Evolutionary conservation across 2,113 vertebrate genomes (phyloP), one percentile per base, ranked within the genome.

Genomic region (Polypterus bichir): DNA sequence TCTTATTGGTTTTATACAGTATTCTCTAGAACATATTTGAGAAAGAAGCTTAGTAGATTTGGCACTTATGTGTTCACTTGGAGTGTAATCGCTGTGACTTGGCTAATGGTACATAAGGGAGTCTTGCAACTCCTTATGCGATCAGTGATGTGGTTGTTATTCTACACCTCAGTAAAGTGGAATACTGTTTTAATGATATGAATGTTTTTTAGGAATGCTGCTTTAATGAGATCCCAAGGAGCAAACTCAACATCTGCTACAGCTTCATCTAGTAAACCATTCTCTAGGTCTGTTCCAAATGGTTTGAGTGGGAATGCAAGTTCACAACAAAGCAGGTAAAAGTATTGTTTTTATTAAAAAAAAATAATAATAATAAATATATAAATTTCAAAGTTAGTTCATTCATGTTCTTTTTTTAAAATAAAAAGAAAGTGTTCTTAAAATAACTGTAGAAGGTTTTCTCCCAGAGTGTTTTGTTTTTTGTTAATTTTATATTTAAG

Each of bases 291-390:
- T 10, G 64, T 78, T 66, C 77, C 77, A 48, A 81, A 78, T 56
- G 73, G 75, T 47, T 64, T 79, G 57, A 69, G 73, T 59, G 62
- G 78, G 64, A 69, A 69, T 2, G 71, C 66, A 71, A 81, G 76
- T 54, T 59, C 54, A 62, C 79, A 76, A 65, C 77, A 57, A 64
- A 82, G 81, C 68, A 79, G 85, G 92, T 92, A 78, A 27, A 69
- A 9, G 1, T 27, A 5, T 4, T 3, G 27, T 27, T 27, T 27
- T 27, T 27, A 27, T 27, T 27, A 27, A 27, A 27, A 27, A 27
- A n/a, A n/a, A n/a, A n/a, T n/a, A n/a, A n/a, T n/a, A n/a, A n/a
- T n/a, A n/a, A n/a, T n/a, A n/a, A n/a, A n/a, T n/a, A n/a, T n/a
- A n/a, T n/a, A n/a, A n/a, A n/a, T n/a, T n/a, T 27, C 27, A 27